These are phyloP conservation scores for Cricetomys ansorgei DNA, from an alignment of 2,113 vertebrate genomes.

Conservation along the genomic window DNA sequence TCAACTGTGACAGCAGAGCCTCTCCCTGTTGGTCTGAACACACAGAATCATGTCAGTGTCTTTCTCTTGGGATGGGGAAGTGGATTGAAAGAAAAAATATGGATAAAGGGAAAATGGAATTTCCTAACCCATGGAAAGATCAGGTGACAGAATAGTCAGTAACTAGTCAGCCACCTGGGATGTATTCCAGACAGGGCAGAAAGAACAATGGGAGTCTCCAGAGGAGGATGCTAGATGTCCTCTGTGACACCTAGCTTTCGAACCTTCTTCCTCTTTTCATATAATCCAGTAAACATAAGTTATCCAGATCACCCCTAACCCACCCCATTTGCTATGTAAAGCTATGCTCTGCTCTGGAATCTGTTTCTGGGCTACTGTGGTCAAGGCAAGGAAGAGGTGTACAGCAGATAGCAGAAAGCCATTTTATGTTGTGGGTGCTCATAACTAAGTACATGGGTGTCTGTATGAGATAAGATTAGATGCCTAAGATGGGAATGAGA, in stretches of 20 bases:
- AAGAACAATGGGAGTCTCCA: background rate
- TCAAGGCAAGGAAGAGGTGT: background rate
- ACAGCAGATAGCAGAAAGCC: rapidly evolving
- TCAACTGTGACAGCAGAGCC: background rate
- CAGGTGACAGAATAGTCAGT: background rate
- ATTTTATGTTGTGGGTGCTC: rapidly evolving
- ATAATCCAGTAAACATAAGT: background rate
- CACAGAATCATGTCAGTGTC: rapidly evolving
- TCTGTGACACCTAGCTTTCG: background rate
- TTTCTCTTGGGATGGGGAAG: background rate
- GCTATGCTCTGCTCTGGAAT: background rate
- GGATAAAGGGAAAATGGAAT: background rate
- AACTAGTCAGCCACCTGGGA: background rate
- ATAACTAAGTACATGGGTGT: too few species aligned
- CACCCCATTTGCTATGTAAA: too few species aligned
- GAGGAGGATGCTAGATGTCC: background rate
- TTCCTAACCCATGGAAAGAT: background rate
- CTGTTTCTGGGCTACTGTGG: background rate
- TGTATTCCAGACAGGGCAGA: rapidly evolving
- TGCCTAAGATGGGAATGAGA: background rate
- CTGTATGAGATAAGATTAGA: background rate
- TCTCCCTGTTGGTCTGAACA: background rate
- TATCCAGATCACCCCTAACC: background rate
- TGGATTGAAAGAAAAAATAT: background rate
- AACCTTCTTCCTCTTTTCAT: background rate